Evolutionary conservation across 92 coral and sea anemone genomes (phyloP).

Genomic region (Bergia sp.): DNA sequence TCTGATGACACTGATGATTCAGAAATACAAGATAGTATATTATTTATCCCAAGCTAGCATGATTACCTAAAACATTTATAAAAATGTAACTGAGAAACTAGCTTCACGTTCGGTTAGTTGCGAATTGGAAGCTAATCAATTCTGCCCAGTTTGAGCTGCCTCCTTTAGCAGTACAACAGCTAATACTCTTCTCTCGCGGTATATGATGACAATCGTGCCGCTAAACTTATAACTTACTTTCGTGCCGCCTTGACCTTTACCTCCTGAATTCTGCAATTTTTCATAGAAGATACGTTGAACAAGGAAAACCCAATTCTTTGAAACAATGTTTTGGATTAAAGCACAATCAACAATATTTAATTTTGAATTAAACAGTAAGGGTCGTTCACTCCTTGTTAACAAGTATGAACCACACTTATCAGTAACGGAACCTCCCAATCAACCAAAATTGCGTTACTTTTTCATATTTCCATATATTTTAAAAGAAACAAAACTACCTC

Average conservation of each 20-base stretch:
- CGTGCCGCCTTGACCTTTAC: slow-evolving; percentile 46
- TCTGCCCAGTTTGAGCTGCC: not conserved
- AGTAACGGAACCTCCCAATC: not conserved
- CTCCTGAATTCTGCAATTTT: slow-evolving; percentile 46
- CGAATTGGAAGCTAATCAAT: not conserved
- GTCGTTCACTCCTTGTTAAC: not conserved
- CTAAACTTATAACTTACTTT: slow-evolving; percentile 22
- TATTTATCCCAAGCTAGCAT: not conserved
- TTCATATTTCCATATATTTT: too few relatives aligned
- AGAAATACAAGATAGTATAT: too few relatives aligned
- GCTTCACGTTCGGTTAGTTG: not conserved
- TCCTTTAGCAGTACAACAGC: not conserved
- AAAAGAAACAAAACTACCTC: not conserved
- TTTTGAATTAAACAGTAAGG: not conserved
- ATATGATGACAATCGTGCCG: not conserved
- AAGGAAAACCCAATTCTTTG: slow-evolving; percentile 33
- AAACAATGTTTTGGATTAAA: slow-evolving; percentile 29
- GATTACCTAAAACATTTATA: not conserved
- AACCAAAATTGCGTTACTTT: not conserved
- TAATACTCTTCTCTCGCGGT: not conserved
- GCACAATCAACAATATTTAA: slow-evolving; percentile 9
- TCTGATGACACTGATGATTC: too few relatives aligned
- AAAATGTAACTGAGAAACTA: not conserved
- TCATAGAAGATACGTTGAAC: slow-evolving; percentile 33
- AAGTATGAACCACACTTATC: not conserved